Evolutionary conservation across 2,888 invertebrate genomes (phyloP), one percentile per base, ranked within the genome.

Genomic region (Tipula helvola): DNA sequence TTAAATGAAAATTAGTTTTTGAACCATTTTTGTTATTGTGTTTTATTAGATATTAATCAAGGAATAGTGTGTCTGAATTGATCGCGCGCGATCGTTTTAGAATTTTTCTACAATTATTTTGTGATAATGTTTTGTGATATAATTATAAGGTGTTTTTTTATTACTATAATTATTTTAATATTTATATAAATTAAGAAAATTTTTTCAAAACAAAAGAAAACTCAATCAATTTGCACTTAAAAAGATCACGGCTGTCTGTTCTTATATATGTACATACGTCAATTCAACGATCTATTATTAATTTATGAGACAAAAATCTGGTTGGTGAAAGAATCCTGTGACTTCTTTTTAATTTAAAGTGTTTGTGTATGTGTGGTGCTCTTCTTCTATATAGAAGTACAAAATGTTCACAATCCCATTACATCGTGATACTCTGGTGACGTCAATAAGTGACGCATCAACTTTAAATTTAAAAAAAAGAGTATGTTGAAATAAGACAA

Each of bases 371-470:
- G 39, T 12, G 36, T 36, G 36, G 36, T 36, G 13, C 8, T 28
- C 36, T 83, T 83, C 12, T 36, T 44, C 10, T 8, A 13, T 36
- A 86, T 88, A 87, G 88, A 91, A 91, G 91, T 91, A 91, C 88
- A 88, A 87, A 88, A 91, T 91, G 91, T 91, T 91, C 88, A 91
- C 91, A 84, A 89, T 91, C 88, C 91, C 91, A 88, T 91, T 90
- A 89, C 89, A 92, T 90, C 91, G 91, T 88, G 91, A 92, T 88
- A 91, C 90, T 87, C 89, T 93, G 87, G 93, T 93, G 88, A 92
- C 93, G 88, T 94, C 94, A 28, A 93, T 94, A 88, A 95, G 95
- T 88, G 95, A 95, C 91, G 94, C 95, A 4, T 94, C 95, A 3
- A 92, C 93, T 87, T 92, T 94, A 87, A 92, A 92, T 89, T 92